Conservation (phyloP, 2,113 vertebrate genomes). For the Cheirogaleus medius region DNA sequence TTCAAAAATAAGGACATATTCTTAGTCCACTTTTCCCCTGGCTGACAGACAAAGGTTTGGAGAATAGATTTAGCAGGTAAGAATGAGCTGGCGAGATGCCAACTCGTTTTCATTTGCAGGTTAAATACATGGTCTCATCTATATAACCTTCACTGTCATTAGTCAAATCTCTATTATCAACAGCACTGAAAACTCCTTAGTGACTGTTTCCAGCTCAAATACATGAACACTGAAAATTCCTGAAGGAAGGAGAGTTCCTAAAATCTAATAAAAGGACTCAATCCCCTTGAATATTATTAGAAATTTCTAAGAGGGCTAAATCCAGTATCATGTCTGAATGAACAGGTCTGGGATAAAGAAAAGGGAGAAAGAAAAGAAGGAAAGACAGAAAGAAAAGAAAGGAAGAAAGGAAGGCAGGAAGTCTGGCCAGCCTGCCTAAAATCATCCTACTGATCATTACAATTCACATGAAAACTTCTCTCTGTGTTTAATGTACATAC, state of each 20-base stretch:
- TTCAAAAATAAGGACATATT: neutral
- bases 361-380: neutral
- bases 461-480: neutral
- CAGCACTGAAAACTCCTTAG: slow-evolving; percentile 19
- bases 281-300: neutral
- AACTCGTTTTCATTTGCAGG: neutral
- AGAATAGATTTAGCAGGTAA: neutral
- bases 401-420: too few relatives aligned
- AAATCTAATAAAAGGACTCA: neutral
- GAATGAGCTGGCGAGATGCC: neutral
- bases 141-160: neutral
- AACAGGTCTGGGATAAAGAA: neutral
- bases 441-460: neutral
- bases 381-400: too few relatives aligned
- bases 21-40: neutral
- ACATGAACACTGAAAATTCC: neutral
- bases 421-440: too few relatives aligned
- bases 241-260: neutral
- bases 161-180: slow-evolving; percentile 40
- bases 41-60: neutral
- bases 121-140: slow-evolving; percentile 34
- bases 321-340: neutral
- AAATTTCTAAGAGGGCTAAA: neutral
- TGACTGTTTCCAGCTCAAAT: neutral
- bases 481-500: neutral